These are phyloP conservation scores for Blastobasis lacticolella DNA, from an alignment of 2,888 invertebrate genomes.

Conservation along the genomic window DNA sequence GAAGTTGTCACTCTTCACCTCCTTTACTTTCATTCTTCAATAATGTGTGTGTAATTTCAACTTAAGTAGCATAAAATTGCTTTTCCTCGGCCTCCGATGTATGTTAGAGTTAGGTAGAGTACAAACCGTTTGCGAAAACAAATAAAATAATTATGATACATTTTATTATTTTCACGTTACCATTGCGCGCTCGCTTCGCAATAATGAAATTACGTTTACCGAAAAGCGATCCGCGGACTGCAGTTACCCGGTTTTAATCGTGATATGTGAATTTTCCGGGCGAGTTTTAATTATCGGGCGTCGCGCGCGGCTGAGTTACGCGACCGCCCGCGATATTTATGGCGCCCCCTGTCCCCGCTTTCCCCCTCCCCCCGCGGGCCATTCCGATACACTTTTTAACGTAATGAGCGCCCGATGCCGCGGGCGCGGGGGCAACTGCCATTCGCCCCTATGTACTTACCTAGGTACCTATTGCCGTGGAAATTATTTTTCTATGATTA, in stretches of 20 bases:
- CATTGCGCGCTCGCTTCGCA: not conserved
- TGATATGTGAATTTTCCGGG: conserved; percentile 71
- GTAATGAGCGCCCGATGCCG: conserved; percentile 62
- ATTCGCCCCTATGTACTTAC: conserved; percentile 21
- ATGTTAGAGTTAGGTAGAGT: no score
- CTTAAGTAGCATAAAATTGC: no score
- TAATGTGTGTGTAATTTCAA: not conserved
- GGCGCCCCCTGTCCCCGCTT: conserved; percentile 18
- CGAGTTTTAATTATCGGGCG: conserved; percentile 75
- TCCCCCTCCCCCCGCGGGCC: conserved; percentile 29
- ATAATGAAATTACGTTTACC: conserved; percentile 36
- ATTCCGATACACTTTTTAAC: conserved; percentile 73
- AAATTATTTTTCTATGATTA: no score
- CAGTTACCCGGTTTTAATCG: conserved; percentile 66
- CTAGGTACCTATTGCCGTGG: no score
- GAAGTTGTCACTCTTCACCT: no score
- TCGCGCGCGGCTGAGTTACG: conserved; percentile 69
- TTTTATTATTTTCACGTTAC: no score
- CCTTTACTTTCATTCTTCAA: not conserved
- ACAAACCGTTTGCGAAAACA: no score
- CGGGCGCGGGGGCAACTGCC: conserved; percentile 29
- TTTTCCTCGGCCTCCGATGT: no score
- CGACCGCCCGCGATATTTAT: conserved; percentile 75
- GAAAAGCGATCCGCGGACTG: conserved; percentile 48
- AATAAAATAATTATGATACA: no score